Evolutionary conservation across 2,888 invertebrate genomes (phyloP), one percentile per base, ranked within the genome.

Genomic region (Xestobium rufovillosum): DNA sequence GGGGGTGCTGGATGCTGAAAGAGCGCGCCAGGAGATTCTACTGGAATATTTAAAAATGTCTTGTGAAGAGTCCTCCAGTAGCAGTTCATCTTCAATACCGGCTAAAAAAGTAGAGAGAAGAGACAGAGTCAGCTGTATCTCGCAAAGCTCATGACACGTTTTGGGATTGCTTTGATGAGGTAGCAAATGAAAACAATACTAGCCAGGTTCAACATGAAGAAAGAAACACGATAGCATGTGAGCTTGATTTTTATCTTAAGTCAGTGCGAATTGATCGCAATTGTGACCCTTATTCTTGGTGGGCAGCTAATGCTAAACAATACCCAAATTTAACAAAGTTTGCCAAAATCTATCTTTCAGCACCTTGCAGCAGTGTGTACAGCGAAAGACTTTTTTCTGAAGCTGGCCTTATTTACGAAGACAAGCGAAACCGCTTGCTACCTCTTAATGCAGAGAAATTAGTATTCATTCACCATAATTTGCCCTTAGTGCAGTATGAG

Each of bases 161-260:
- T 32, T 47, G 45, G 47, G 29, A 47, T 28, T 48, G 46, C 32
- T 49, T 46, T 16, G 28, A 47, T 28, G 48, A 47, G 36, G 41
- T 49, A n/a, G 44, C 44, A 26, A 32, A 37, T n/a, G 43, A 41
- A 31, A 44, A 38, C 30, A 38, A 30, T 35, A n/a, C n/a, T n/a
- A 41, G 32, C 25, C 30, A 45, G 15, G 37, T 14, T 32, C 35
- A 16, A 26, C 17, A 31, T 38, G 13, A 36, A 35, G 44, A 49
- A 36, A 50, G 49, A 41, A 51, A n/a, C n/a, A 14, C 46, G 39
- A 45, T 52, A 41, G 49, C 49, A 39, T 49, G 38, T 26, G 50
- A 52, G 46, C 39, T 53, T 17, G 50, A 53, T 42, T 44, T 38
- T 46, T 52, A 48, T 48, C 47, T 51, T 34, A 53, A 53, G 41